Conservation (phyloP, 2,797 vertebrate species). For the Phaenicophaeus curvirostris region DNA sequence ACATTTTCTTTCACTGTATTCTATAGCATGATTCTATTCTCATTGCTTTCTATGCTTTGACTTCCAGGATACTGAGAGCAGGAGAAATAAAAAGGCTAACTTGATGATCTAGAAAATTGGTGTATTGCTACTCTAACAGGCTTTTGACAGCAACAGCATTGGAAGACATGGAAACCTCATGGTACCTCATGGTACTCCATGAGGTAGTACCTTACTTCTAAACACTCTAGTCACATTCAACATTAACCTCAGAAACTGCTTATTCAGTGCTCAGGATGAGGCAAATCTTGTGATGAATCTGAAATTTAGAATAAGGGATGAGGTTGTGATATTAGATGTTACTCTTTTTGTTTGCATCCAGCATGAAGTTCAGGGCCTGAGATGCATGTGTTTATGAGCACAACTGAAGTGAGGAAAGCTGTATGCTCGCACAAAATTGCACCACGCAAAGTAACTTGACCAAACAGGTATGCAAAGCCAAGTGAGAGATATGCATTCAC, state of each 20-base stretch:
- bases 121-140: background rate
- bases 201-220: background rate
- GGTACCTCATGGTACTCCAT: no score
- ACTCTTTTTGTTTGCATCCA: background rate
- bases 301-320: background rate
- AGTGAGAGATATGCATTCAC: background rate
- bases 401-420: background rate
- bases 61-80: background rate
- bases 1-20: background rate
- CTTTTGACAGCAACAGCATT: background rate
- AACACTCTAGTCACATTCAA: background rate
- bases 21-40: background rate
- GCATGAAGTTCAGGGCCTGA: background rate
- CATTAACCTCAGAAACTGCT: background rate
- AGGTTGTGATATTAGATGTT: background rate
- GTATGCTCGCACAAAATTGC: background rate
- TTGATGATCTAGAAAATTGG: background rate
- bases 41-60: rapidly evolving
- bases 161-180: background rate
- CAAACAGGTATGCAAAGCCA: background rate
- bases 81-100: background rate
- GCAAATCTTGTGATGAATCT: background rate
- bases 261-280: background rate
- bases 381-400: background rate
- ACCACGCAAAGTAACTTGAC: background rate